Evolutionary conservation across 2,797 vertebrate species (phyloP), one percentile per base, ranked within the genome.

Genomic region (Halcyon badia): DNA sequence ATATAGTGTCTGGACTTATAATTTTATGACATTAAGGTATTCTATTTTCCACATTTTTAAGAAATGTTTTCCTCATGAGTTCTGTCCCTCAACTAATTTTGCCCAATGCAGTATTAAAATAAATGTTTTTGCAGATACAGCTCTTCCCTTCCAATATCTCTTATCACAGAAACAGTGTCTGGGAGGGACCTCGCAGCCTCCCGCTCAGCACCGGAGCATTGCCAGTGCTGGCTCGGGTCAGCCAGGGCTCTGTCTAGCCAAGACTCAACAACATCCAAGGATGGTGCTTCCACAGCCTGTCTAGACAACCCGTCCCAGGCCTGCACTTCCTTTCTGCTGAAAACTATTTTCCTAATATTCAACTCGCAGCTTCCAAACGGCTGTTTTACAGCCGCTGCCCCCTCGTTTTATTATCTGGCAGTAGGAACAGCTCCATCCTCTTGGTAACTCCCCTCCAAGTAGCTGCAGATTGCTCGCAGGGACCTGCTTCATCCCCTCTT

Each of bases 141-240:
- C 46, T 93, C 82, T 56, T 96, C 62, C 56, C 35, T 94, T 90
- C 92, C 90, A 93, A 1, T 14, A 24, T 79, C 88, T 91, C 92
- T 97, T 97, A 97, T 96, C 96, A 76, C 70, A 69, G 70, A 52
- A 66, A 62, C 39, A 26, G 11, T 91, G 90, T 72, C 95, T 35
- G 26, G 64, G 80, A 93, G 69, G 54, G 61, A 85, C 60, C 73
- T 46, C 46, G 91, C 33, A 1, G 48, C 19, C 70, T 73, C 72
- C 58, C 3, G 21, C 85, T 90, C 90, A 13, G 15, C 5, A 1
- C 9, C 0, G 93, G 86, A 44, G 24, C 4, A 0, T 77, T 39
- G 94, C 94, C 94, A 96, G 7, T 3, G 1, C 86, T 95, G 94
- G 89, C 90, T 87, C 73, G 37, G 42, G 31, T 57, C 81, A 86